Evolutionary conservation across 2,888 invertebrate species (phyloP).

Genomic region (Hymenopus coronatus): DNA sequence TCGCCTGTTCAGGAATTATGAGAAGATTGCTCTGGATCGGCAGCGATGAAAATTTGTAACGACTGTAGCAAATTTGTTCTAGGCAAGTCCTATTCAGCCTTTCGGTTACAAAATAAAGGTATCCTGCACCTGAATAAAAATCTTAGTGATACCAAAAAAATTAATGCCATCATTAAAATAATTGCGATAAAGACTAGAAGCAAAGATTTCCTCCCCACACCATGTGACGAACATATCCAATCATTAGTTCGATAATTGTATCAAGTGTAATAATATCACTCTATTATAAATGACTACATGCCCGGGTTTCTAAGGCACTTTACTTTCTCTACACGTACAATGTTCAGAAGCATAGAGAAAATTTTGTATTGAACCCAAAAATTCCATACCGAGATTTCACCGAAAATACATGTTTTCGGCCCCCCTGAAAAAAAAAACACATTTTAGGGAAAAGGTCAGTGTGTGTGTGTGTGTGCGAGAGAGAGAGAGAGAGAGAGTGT

Average conservation of each 20-base stretch:
- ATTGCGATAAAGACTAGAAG: neutral
- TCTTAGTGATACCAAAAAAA: conserved; percentile 4
- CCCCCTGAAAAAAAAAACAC: too few species aligned
- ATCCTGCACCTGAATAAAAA: neutral
- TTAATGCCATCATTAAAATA: conserved; percentile 33
- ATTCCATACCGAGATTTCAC: too few species aligned
- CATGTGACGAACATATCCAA: neutral
- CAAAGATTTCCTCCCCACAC: neutral
- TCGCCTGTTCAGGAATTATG: conserved; percentile 31
- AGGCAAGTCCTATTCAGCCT: neutral
- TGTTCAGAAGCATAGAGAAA: too few species aligned
- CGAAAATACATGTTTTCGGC: too few species aligned
- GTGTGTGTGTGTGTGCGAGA: too few species aligned
- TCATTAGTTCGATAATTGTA: neutral
- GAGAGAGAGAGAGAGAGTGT: too few species aligned
- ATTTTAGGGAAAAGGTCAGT: too few species aligned
- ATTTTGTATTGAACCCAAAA: too few species aligned
- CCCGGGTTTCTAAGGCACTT: neutral
- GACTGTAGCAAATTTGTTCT: conserved; percentile 33
- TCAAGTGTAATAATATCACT: neutral
- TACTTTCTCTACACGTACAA: too few species aligned
- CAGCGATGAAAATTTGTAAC: conserved; percentile 34
- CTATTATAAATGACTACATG: neutral
- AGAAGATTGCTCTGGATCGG: conserved; percentile 29
- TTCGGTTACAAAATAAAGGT: neutral